Evolutionary conservation across 2,888 invertebrate genomes (phyloP).

Genomic region (Alviniconcha strummeri): DNA sequence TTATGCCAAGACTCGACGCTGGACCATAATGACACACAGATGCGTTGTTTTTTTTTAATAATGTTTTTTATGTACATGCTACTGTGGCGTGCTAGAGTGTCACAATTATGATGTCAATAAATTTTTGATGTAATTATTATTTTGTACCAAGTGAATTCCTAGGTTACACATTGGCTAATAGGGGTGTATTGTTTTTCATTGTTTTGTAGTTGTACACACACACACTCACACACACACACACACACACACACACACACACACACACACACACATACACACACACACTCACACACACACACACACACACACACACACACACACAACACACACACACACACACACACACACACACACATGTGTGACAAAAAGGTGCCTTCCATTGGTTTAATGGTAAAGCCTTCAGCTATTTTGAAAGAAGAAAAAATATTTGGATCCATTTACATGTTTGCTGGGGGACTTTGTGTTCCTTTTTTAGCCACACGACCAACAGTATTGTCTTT

Average conservation of each 20-base stretch:
- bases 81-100: neutral
- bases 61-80: neutral
- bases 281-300: neutral
- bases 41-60: no score
- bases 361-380: no score
- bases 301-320: neutral
- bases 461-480: no score
- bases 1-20: no score
- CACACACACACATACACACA: neutral
- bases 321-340: neutral
- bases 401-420: no score
- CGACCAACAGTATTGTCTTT: no score
- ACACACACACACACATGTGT: neutral
- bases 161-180: no score
- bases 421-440: no score
- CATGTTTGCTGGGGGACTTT: no score
- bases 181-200: no score
- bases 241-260: neutral
- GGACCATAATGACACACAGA: no score
- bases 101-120: neutral
- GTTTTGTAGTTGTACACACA: neutral
- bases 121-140: neutral
- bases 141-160: neutral
- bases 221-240: neutral
- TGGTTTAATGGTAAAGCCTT: no score